Evolutionary conservation across 2,888 invertebrate species (phyloP), one percentile per base, ranked within the genome.

Genomic region (Idaea straminata): DNA sequence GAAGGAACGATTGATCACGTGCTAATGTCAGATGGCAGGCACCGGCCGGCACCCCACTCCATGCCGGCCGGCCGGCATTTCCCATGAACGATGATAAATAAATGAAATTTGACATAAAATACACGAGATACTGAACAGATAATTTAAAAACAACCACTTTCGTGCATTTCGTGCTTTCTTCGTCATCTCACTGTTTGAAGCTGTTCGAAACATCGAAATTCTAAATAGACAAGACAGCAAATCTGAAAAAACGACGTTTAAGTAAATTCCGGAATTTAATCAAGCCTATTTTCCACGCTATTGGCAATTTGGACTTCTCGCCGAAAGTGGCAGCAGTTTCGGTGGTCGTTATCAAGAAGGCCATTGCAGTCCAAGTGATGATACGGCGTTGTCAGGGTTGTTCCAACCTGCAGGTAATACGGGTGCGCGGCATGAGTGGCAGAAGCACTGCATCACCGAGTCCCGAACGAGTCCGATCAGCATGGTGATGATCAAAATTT

Each of bases 391-490:
- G 35, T 59, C 5, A 61, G 35, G 34, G 66, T 68, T 69, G 72
- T 77, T 87, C 95, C 94, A 94, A 96, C 96, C 95, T 94, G 95
- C 94, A 85, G 96, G 95, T 84, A 96, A 88, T 80, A 95, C 94
- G 77, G 97, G 97, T 82, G 96, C 96, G 88, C 97, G 96, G 95
- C 97, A 97, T 91, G 97, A 96, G 94, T 97, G 97, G 94, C 97
- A 97, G 94, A 97, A 97, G 94, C 97, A 97, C 95, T 97, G 96
- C 95, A 97, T 95, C 89, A 97, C 97, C 88, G 97, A 97, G 92
- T 97, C 97, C 92, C 97, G 96, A 88, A 97, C 97, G 84, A 97
- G 95, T 89, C 96, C 96, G 94, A 97, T 97, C 94, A 97, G 93
- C 97, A 97, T 97, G 88, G 81, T 91, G 89, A 85, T 83, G 85